These are phyloP conservation scores for Podarcis muralis DNA, from an alignment of 2,113 vertebrate species.

Conservation along the genomic window DNA sequence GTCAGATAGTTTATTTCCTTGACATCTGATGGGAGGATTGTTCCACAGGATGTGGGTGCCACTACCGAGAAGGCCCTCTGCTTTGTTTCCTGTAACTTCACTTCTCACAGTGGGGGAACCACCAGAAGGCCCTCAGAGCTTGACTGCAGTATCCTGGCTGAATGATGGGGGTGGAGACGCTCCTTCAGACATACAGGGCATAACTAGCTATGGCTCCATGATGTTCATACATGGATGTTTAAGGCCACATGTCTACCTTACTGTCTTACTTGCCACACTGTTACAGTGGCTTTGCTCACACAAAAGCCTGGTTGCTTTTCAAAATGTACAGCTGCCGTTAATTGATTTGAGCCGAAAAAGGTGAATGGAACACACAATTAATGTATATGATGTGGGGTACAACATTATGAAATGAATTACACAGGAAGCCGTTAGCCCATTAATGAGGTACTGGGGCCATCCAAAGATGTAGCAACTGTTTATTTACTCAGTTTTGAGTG, in stretches of 20 bases:
- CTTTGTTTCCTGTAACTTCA: too few species aligned
- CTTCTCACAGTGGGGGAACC: too few species aligned
- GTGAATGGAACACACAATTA: background rate
- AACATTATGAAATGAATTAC: background rate
- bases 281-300: background rate
- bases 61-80: too few species aligned
- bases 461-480: background rate
- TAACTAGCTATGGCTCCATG: background rate
- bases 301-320: background rate
- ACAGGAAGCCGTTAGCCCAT: background rate
- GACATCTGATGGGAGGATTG: too few species aligned
- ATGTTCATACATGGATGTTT: background rate
- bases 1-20: too few species aligned
- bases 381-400: background rate
- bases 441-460: background rate
- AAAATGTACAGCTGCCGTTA: background rate
- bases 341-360: background rate
- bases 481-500: background rate
- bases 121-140: too few species aligned
- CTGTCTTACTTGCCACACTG: background rate
- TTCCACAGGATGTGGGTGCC: too few species aligned
- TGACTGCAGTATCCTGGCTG: too few species aligned
- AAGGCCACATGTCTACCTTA: background rate
- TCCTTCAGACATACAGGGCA: too few species aligned
- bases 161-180: too few species aligned